These are phyloP conservation scores for Ormia ochracea DNA, from an alignment of 2,888 invertebrate genomes.

Conservation along the genomic window DNA sequence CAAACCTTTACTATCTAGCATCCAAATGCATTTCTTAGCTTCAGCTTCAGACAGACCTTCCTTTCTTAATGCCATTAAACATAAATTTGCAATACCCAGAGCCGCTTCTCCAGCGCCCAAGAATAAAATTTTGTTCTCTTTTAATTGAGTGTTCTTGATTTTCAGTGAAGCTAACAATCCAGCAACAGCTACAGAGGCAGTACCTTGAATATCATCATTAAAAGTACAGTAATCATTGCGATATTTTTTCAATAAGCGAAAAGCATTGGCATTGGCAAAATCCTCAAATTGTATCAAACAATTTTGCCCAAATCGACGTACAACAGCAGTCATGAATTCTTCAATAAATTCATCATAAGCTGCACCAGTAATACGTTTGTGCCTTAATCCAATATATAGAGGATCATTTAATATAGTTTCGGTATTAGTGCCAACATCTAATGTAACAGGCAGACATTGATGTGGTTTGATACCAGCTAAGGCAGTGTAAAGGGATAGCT, in stretches of 20 bases:
- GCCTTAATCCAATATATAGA: constrained; percentile 94
- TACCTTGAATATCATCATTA: constrained; percentile 99
- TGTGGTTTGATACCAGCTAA: constrained; percentile 97
- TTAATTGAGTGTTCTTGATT: constrained; percentile 88
- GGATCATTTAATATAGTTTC: constrained; percentile 92
- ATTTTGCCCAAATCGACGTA: constrained; percentile 89
- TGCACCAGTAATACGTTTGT: constrained; percentile 88
- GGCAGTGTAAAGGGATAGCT: constrained; percentile 96
- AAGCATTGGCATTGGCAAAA: constrained; percentile 98
- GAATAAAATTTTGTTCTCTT: constrained; percentile 92
- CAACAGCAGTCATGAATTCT: constrained; percentile 96
- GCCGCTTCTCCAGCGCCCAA: constrained; percentile 98
- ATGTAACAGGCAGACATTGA: constrained; percentile 94
- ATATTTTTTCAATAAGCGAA: constrained; percentile 93
- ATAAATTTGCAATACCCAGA: constrained; percentile 93
- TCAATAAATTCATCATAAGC: constrained; percentile 96
- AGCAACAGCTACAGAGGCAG: constrained; percentile 96
- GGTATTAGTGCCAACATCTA: constrained; percentile 95
- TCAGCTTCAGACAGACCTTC: constrained; percentile 87
- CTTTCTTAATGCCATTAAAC: constrained; percentile 93
- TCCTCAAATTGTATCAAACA: constrained; percentile 97
- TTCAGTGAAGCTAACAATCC: constrained; percentile 92
- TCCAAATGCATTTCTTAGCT: constrained; percentile 90
- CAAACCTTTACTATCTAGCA: constrained; percentile 97
- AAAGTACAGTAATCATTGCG: constrained; percentile 93